Evolutionary conservation across 1,140 invertebrate species (phyloP).

Genomic region (Camponotus pennsylvanicus): DNA sequence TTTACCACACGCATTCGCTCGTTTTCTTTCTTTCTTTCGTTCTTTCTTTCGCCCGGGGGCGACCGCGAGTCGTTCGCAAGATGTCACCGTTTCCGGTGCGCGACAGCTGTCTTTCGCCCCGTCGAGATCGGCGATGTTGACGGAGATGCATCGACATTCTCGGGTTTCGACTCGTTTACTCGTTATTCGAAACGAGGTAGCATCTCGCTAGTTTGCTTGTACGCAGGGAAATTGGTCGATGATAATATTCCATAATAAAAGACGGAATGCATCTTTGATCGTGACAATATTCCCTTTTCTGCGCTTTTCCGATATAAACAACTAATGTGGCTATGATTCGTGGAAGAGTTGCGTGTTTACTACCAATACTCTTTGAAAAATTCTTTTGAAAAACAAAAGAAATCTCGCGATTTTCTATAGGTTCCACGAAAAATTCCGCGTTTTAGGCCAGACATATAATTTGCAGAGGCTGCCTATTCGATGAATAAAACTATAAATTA

Average conservation of each 20-base stretch:
- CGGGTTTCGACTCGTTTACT: conserved; percentile 22
- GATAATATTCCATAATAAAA: conserved; percentile 26
- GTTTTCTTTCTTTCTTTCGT: conserved; percentile 7
- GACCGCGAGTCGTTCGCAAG: conserved; percentile 71
- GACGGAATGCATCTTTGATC: neutral
- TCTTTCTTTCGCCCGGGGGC: conserved; percentile 22
- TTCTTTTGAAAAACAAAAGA: conserved; percentile 1
- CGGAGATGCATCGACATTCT: conserved; percentile 66
- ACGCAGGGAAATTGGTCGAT: neutral
- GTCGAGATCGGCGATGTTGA: conserved; percentile 58
- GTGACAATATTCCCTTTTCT: neutral
- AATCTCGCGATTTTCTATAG: neutral
- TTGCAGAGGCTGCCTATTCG: neutral
- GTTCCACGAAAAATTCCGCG: neutral
- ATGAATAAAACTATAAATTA: conserved; percentile 3
- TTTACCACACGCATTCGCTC: neutral
- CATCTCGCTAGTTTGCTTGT: neutral
- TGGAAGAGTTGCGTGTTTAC: neutral
- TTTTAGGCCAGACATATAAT: neutral
- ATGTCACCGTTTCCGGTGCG: conserved; percentile 73
- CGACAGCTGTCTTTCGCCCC: conserved; percentile 72
- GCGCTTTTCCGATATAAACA: neutral
- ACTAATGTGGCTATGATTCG: neutral
- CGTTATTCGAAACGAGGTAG: conserved; percentile 2
- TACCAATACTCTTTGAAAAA: neutral